Conservation (phyloP, 2,888 invertebrate species). For the Eristalinus sepulchralis region DNA sequence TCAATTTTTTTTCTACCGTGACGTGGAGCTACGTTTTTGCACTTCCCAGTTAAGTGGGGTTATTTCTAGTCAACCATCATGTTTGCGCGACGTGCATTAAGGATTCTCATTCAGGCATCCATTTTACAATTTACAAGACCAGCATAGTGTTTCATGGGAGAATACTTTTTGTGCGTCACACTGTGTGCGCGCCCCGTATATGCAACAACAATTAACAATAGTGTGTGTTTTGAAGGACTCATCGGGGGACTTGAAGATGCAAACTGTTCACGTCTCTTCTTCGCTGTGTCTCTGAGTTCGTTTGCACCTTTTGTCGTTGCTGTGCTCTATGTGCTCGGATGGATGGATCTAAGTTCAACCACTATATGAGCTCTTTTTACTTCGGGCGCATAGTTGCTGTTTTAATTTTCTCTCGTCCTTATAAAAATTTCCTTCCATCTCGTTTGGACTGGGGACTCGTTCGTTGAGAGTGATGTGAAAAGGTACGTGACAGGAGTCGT, state of each 20-base stretch:
- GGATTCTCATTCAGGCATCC: slow-evolving; percentile 51
- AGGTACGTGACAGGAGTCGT: background rate
- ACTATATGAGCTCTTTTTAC: slow-evolving; percentile 56
- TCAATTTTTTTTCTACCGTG: background rate
- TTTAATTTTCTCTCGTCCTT: background rate
- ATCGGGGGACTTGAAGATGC: slow-evolving; percentile 20
- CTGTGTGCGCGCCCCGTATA: background rate
- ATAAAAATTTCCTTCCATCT: slow-evolving; percentile 1
- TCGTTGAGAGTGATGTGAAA: background rate
- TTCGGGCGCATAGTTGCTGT: slow-evolving; percentile 5
- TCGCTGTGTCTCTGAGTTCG: slow-evolving; percentile 46
- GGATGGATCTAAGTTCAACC: slow-evolving; percentile 60
- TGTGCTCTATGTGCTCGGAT: background rate
- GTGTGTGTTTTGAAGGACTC: background rate
- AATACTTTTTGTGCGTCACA: slow-evolving; percentile 18
- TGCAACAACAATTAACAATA: slow-evolving; percentile 62
- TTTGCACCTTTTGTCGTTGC: slow-evolving; percentile 44
- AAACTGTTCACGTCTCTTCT: slow-evolving; percentile 2
- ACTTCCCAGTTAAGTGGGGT: slow-evolving; percentile 44
- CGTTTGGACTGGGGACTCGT: background rate
- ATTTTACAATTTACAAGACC: slow-evolving; percentile 45
- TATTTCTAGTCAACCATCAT: slow-evolving; percentile 38
- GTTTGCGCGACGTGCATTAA: slow-evolving; percentile 47
- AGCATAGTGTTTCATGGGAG: slow-evolving; percentile 4
- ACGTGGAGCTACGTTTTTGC: slow-evolving; percentile 16